phyloP scores from a whole-genome alignment of 2,888 invertebrate genomes.

The Neoascia interrupta region DNA sequence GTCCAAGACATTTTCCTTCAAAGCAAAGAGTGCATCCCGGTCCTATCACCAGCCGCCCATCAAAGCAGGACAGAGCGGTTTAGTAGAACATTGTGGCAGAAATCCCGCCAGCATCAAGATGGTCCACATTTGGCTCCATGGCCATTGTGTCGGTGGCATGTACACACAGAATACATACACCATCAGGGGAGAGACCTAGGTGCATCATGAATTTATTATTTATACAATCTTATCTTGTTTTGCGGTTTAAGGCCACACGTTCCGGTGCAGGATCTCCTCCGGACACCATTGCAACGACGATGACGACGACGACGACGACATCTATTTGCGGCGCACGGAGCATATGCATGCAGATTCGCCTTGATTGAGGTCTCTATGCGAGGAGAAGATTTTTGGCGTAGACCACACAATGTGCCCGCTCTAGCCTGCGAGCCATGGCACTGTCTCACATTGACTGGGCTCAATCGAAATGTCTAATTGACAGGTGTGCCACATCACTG shows the following conservation, averaged over 20 bases:
- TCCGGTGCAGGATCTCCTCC: constrained; percentile 3
- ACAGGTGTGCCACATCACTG: constrained; percentile 58
- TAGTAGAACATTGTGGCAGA: constrained; percentile 39
- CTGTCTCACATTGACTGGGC: background rate
- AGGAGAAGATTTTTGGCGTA: constrained; percentile 42
- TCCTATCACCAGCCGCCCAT: constrained; percentile 24
- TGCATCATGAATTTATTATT: constrained; percentile 65
- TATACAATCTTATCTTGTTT: constrained; percentile 41
- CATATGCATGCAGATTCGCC: constrained; percentile 26
- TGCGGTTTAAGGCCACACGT: constrained; percentile 35
- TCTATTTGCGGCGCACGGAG: constrained; percentile 59
- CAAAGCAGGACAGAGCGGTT: constrained; percentile 36
- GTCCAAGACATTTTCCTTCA: constrained; percentile 35
- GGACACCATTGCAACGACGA: background rate
- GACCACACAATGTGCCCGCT: constrained; percentile 54
- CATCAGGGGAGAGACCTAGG: too few relatives aligned
- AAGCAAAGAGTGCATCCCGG: constrained; percentile 1
- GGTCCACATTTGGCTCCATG: constrained; percentile 60
- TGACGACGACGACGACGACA: constrained; percentile 53
- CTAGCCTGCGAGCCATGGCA: constrained; percentile 1
- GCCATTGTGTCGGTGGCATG: constrained; percentile 37
- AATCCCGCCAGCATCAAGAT: constrained; percentile 49
- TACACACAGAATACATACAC: too few relatives aligned
- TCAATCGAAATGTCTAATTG: constrained; percentile 64
- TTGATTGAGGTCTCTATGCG: constrained; percentile 46